Percentiles rank a stretch among this genome's conserved stretches.
Conservation (phyloP, 2,113 vertebrate species). For the Elephas maximus region DNA sequence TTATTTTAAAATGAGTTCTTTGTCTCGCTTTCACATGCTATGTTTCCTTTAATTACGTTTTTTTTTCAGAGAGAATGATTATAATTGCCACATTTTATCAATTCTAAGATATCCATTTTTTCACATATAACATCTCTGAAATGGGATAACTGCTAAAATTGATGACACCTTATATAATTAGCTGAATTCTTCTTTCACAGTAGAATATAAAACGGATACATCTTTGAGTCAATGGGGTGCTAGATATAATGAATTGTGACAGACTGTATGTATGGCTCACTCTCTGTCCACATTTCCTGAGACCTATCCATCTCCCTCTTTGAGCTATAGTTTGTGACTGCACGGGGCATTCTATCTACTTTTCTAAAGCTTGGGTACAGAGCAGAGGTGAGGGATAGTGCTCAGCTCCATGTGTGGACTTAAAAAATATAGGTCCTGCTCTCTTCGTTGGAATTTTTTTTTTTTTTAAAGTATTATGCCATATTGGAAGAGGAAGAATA, state of each 20-base stretch:
- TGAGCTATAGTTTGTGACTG: not conserved
- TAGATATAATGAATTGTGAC: not conserved
- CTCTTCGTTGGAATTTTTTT: not conserved
- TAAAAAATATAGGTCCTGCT: not conserved
- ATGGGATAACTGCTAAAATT: slow-evolving; percentile 21
- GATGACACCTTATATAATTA: not conserved
- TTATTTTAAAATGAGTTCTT: slow-evolving; percentile 18
- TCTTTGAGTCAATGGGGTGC: not conserved
- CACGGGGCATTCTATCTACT: not conserved
- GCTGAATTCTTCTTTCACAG: not conserved
- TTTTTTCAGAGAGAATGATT: not conserved
- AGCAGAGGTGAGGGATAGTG: not conserved
- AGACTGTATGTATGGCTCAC: not conserved
- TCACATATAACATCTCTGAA: not conserved
- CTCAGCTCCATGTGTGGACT: not conserved
- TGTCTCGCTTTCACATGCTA: not conserved
- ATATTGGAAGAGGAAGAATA: not conserved
- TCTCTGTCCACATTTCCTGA: not conserved
- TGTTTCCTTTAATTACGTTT: not conserved
- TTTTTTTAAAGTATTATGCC: not conserved
- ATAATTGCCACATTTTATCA: not conserved
- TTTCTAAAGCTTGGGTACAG: not conserved
- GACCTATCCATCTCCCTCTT: not conserved
- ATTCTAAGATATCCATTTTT: not conserved
- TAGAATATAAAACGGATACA: not conserved